These are phyloP conservation scores for Erethizon dorsatum DNA, from an alignment of 2,797 vertebrate species.

Conservation along the genomic window DNA sequence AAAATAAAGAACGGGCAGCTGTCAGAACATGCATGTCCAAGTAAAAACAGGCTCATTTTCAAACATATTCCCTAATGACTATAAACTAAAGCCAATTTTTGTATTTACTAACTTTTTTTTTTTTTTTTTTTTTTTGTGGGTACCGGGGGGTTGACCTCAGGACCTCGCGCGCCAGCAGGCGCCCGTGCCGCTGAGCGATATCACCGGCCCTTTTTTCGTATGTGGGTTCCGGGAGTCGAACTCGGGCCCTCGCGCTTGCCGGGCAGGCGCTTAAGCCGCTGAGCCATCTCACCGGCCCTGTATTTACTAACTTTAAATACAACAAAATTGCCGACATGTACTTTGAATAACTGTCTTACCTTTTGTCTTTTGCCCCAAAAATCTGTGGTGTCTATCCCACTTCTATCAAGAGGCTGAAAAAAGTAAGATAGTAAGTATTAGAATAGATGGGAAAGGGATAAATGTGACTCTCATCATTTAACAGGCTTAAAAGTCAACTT, in stretches of 20 bases:
- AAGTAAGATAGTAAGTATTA: conserved; percentile 68
- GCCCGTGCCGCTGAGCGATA: no score
- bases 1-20: neutral
- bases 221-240: no score
- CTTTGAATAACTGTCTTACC: conserved; percentile 89
- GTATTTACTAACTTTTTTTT: neutral
- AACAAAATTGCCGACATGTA: neutral
- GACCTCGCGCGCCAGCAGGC: no score
- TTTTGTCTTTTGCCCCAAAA: conserved; percentile 93
- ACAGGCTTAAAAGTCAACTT: conserved; percentile 88
- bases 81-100: neutral
- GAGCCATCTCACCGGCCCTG: no score
- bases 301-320: neutral
- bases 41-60: conserved; percentile 4
- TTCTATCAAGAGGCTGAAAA: conserved; percentile 92
- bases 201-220: no score
- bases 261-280: no score
- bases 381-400: conserved; percentile 89
- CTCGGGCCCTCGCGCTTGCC: no score
- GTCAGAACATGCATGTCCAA: conserved; percentile 3
- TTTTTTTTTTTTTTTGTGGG: no score
- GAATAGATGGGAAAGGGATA: conserved; percentile 23
- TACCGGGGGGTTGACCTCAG: no score
- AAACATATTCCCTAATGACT: conserved; percentile 16
- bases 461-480: conserved; percentile 42